Evolutionary conservation across 2,888 invertebrate species (phyloP).

Genomic region (Lydus trimaculatus): DNA sequence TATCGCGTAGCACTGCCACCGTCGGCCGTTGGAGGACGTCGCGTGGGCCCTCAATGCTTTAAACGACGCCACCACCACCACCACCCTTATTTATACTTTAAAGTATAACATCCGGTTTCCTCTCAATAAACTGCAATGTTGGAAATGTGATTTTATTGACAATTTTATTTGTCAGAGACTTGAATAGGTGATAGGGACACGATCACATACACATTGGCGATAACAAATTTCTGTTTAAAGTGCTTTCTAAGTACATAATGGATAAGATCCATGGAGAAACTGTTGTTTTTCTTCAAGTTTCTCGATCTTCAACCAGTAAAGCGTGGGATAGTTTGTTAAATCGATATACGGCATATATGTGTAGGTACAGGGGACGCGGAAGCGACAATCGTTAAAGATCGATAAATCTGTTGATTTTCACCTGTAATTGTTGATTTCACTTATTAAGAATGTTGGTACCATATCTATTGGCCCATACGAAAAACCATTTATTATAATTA

Average conservation of each 20-base stretch:
- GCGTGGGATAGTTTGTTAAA: conserved; percentile 20
- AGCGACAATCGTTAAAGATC: conserved; percentile 32
- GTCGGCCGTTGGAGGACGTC: conserved; percentile 9
- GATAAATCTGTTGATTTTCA: conserved; percentile 21
- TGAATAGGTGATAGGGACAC: conserved; percentile 29
- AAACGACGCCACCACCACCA: no score
- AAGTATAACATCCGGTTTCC: conserved; percentile 20
- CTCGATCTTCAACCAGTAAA: conserved; percentile 20
- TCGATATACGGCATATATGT: neutral
- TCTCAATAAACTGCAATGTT: neutral
- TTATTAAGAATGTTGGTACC: neutral
- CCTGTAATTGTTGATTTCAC: neutral
- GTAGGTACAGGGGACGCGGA: conserved; percentile 19
- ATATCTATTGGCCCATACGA: neutral
- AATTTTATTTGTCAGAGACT: conserved; percentile 25
- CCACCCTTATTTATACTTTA: conserved; percentile 17
- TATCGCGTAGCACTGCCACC: conserved; percentile 12
- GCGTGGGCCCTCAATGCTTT: conserved; percentile 27
- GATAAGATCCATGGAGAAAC: conserved; percentile 17
- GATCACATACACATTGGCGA: conserved; percentile 15
- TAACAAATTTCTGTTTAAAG: conserved; percentile 22
- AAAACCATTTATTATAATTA: conserved; percentile 47
- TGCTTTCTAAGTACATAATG: conserved; percentile 20
- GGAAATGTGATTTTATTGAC: neutral
- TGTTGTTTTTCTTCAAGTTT: conserved; percentile 5